Percentiles rank a stretch among this genome's conserved stretches.
Conservation (phyloP, 2,113 vertebrate species). For the Mungos mungo region DNA sequence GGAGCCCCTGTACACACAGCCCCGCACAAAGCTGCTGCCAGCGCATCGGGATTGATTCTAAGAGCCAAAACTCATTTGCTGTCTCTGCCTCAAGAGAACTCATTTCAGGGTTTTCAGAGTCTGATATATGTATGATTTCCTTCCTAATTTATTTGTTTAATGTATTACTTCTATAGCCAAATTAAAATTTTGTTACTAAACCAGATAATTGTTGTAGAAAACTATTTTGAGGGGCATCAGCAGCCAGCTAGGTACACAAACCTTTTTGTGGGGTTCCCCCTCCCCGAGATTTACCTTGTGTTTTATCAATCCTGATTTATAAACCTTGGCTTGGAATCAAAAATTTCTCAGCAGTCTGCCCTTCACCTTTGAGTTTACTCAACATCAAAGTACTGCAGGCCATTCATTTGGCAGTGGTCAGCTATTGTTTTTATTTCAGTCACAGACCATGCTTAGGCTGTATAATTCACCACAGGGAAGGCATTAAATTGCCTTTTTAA, state of each 20-base stretch:
- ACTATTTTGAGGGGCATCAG: conserved; percentile 38
- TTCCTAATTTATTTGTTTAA: conserved; percentile 57
- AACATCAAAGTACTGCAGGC: conserved; percentile 14
- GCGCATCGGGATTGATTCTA: neutral
- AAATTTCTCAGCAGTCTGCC: conserved; percentile 26
- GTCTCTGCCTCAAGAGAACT: neutral
- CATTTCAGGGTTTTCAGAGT: conserved; percentile 19
- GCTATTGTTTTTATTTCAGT: conserved; percentile 1
- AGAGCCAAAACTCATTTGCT: conserved; percentile 35
- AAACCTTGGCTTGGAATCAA: conserved; percentile 40
- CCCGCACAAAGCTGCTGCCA: neutral
- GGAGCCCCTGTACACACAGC: neutral
- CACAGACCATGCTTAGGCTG: neutral
- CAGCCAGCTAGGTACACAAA: conserved; percentile 1
- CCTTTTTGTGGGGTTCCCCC: neutral
- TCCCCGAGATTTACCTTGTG: neutral
- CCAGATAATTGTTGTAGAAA: neutral
- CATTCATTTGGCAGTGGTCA: neutral
- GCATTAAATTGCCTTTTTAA: neutral
- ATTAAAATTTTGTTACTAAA: conserved; percentile 62
- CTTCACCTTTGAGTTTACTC: conserved; percentile 39
- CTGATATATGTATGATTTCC: neutral
- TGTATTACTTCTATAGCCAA: conserved; percentile 12
- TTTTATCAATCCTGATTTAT: conserved; percentile 14
- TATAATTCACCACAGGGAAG: neutral